Conservation (phyloP, 2,888 invertebrate genomes). For the Drosophila fulvimacula region DNA sequence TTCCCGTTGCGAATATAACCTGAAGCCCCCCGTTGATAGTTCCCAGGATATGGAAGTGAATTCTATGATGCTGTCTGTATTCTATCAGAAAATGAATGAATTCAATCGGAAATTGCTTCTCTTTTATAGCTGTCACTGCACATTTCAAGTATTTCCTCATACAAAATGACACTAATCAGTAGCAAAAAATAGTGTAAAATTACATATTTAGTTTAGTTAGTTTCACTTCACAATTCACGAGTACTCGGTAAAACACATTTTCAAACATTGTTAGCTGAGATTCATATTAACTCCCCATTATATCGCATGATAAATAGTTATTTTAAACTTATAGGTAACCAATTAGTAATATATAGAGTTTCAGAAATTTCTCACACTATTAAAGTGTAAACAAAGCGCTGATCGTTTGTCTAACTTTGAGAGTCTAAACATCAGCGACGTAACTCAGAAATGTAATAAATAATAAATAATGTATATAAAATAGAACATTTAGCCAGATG, state of each 20-base stretch:
- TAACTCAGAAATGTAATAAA: no score
- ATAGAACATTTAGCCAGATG: no score
- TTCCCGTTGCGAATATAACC: neutral
- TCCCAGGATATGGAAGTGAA: neutral
- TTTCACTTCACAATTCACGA: neutral
- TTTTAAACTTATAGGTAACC: neutral
- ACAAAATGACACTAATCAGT: neutral
- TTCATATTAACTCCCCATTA: no score
- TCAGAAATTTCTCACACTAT: neutral
- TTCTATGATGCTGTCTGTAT: neutral
- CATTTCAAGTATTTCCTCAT: neutral
- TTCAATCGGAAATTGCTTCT: no score
- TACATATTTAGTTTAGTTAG: neutral
- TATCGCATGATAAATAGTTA: neutral
- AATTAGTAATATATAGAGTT: neutral
- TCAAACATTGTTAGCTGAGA: neutral
- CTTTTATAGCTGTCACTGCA: no score
- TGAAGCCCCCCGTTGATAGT: neutral
- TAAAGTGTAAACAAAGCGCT: neutral
- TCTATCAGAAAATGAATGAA: neutral
- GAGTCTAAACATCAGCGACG: neutral
- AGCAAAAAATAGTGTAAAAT: neutral
- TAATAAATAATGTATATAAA: no score
- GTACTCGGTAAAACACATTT: neutral
- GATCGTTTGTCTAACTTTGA: neutral